phyloP scores from a whole-genome alignment of 2,888 invertebrate species.

The Spatulosminthurus flaviceps region DNA sequence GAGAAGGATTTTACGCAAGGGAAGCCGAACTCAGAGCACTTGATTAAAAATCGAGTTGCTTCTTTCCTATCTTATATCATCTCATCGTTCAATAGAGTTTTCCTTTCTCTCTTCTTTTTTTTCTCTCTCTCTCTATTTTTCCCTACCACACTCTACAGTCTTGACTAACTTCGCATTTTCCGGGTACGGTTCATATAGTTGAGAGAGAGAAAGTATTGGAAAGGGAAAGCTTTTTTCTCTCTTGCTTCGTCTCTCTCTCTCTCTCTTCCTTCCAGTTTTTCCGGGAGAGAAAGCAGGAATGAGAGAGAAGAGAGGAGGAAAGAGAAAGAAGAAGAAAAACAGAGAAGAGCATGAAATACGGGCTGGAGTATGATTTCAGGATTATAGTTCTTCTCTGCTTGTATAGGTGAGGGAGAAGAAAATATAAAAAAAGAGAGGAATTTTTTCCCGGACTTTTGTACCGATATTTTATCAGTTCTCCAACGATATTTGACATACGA shows the following conservation, averaged over 20 bases:
- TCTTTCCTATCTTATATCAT: conserved; percentile 30
- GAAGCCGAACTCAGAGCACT: conserved; percentile 35
- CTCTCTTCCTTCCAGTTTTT: background rate
- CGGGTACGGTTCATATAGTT: background rate
- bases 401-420: background rate
- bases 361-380: conserved; percentile 8
- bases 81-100: conserved; percentile 24
- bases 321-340: background rate
- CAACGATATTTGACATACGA: conserved; percentile 40
- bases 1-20: conserved; percentile 34
- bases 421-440: conserved; percentile 16
- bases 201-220: background rate
- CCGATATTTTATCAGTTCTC: conserved; percentile 42
- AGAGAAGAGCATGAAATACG: background rate
- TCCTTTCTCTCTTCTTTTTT: background rate
- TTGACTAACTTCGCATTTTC: background rate
- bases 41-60: conserved; percentile 38
- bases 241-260: background rate
- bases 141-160: too few relatives aligned
- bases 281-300: background rate
- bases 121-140: too few relatives aligned
- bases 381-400: background rate
- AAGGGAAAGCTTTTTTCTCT: background rate
- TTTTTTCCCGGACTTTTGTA: conserved; percentile 29
- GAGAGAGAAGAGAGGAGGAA: too few relatives aligned